phyloP scores from a whole-genome alignment of 2,113 vertebrate species.

The Pygoscelis antarcticus region DNA sequence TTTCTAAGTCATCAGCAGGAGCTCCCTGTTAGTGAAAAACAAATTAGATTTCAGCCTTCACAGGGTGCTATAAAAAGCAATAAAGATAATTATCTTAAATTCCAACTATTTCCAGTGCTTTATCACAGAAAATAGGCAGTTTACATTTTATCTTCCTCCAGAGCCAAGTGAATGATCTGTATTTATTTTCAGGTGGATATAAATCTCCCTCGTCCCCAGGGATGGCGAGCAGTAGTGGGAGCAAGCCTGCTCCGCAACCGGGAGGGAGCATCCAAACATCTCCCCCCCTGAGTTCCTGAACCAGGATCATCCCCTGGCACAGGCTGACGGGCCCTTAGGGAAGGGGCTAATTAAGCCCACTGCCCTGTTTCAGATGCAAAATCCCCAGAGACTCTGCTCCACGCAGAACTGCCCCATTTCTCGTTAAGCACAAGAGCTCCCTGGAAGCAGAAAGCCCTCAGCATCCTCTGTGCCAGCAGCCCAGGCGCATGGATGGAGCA shows the following conservation, averaged over 20 bases:
- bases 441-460: background rate
- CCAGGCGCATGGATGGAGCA: background rate
- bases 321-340: rapidly evolving
- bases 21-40: conserved; percentile 6
- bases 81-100: conserved; percentile 63
- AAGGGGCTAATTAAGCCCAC: background rate
- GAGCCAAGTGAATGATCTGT: conserved; percentile 6
- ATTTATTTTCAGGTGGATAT: background rate
- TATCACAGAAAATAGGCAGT: conserved; percentile 24
- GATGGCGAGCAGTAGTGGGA: background rate
- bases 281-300: background rate
- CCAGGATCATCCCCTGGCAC: background rate
- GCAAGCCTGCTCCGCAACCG: background rate
- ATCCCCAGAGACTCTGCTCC: background rate
- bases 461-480: background rate
- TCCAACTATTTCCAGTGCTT: conserved; percentile 39
- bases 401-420: background rate
- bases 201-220: background rate
- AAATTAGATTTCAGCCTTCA: conserved; percentile 47
- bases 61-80: conserved; percentile 47
- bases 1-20: conserved; percentile 31
- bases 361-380: background rate
- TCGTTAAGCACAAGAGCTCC: background rate
- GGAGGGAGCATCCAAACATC: background rate
- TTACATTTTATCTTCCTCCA: conserved; percentile 31